These are phyloP conservation scores for Yponomeuta sedellus DNA, from an alignment of 2,888 invertebrate species.

Conservation along the genomic window DNA sequence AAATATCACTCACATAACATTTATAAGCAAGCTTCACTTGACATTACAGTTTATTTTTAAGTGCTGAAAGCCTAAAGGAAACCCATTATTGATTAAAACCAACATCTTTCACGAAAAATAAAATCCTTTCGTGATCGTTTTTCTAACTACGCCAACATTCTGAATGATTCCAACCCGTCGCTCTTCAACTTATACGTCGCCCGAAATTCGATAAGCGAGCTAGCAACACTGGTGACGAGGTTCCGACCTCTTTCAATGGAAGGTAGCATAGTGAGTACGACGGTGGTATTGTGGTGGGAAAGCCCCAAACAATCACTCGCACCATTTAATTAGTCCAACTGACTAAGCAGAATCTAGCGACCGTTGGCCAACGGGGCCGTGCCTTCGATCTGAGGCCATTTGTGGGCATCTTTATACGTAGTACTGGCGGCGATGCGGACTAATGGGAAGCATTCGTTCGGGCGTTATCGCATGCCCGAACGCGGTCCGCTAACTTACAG, in stretches of 20 bases:
- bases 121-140: no score
- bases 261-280: not conserved
- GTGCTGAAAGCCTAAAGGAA: no score
- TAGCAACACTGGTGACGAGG: not conserved
- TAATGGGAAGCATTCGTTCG: constrained; percentile 33
- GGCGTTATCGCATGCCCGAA: constrained; percentile 25
- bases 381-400: not conserved
- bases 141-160: no score
- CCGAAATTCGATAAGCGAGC: no score
- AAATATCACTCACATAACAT: no score
- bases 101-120: no score
- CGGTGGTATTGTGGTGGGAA: not conserved
- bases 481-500: constrained; percentile 20
- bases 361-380: constrained; percentile 27
- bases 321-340: constrained; percentile 27
- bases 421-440: not conserved
- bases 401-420: no score
- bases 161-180: no score
- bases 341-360: constrained; percentile 56
- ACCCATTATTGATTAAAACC: no score
- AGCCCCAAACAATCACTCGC: not conserved
- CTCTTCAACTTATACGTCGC: no score
- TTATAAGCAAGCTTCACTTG: no score
- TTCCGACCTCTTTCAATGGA: not conserved
- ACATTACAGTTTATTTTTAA: no score